Evolutionary conservation across 2,797 vertebrate species (phyloP).

Genomic region (Spatula clypeata): DNA sequence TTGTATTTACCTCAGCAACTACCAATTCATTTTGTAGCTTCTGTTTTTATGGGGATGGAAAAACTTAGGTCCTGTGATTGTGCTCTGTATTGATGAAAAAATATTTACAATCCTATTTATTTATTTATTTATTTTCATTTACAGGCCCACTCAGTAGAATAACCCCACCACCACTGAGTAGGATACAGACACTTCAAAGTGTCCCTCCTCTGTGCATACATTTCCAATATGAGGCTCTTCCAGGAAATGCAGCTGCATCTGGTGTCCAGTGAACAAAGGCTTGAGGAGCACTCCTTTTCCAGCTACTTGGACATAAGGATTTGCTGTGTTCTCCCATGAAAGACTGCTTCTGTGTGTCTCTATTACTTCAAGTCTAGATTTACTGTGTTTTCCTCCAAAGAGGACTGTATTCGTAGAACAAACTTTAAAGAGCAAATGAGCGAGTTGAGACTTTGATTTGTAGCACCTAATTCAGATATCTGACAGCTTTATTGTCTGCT

Average conservation of each 20-base stretch:
- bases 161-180: not conserved
- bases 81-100: not conserved
- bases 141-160: not conserved
- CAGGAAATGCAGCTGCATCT: not conserved
- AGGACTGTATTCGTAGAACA: rapidly evolving
- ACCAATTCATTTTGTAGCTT: not conserved
- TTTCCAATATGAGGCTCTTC: rapidly evolving
- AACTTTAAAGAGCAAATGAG: not conserved
- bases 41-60: not conserved
- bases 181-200: not conserved
- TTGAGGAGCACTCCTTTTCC: rapidly evolving
- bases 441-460: not conserved
- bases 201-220: not conserved
- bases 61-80: not conserved
- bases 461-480: not conserved
- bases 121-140: not conserved
- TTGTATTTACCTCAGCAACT: not conserved
- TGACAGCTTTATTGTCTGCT: not conserved
- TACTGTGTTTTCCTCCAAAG: not conserved
- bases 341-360: not conserved
- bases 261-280: not conserved
- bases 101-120: not conserved
- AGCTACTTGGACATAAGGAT: not conserved
- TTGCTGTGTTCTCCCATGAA: not conserved
- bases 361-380: not conserved